A percentile compares a stretch with the other conserved stretches of the same genome.
These are phyloP conservation scores for Oscheius sp. DNA, from an alignment of 2,888 invertebrate genomes.

Conservation along the genomic window DNA sequence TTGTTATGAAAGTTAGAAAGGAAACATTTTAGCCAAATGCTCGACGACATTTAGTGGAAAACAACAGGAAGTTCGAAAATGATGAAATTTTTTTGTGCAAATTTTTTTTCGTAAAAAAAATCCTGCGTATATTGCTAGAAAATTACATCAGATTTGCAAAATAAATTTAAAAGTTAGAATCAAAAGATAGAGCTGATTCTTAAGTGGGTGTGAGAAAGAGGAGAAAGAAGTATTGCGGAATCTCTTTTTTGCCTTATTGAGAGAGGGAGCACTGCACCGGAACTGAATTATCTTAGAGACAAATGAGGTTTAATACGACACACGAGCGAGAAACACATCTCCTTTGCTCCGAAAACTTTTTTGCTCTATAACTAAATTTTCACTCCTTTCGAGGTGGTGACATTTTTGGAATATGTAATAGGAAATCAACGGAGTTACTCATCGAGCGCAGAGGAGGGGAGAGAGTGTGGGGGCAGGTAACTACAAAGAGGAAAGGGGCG, in stretches of 20 bases:
- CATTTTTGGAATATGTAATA: not conserved
- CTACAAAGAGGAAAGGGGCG: conserved; percentile 1
- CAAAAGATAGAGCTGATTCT: not conserved
- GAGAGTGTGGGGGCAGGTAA: not conserved
- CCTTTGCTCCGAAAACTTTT: too few species aligned
- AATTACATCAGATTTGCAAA: not conserved
- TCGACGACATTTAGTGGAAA: too few species aligned
- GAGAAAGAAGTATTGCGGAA: not conserved
- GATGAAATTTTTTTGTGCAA: too few species aligned
- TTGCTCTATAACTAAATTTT: not conserved
- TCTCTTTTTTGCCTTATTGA: conserved; percentile 5
- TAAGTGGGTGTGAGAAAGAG: not conserved
- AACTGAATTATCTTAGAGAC: conserved; percentile 16
- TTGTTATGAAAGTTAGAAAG: not conserved
- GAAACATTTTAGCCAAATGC: too few species aligned
- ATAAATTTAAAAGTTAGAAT: not conserved
- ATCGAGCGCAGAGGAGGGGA: not conserved
- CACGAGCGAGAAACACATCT: not conserved
- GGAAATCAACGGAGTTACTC: not conserved
- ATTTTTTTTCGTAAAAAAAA: not conserved
- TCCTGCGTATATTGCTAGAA: not conserved
- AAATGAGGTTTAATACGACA: conserved; percentile 17
- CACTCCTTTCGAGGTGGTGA: not conserved
- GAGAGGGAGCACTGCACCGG: conserved; percentile 5
- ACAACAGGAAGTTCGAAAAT: too few species aligned